These are phyloP conservation scores for Halcyon senegalensis DNA, from an alignment of 2,113 vertebrate species.

Conservation along the genomic window DNA sequence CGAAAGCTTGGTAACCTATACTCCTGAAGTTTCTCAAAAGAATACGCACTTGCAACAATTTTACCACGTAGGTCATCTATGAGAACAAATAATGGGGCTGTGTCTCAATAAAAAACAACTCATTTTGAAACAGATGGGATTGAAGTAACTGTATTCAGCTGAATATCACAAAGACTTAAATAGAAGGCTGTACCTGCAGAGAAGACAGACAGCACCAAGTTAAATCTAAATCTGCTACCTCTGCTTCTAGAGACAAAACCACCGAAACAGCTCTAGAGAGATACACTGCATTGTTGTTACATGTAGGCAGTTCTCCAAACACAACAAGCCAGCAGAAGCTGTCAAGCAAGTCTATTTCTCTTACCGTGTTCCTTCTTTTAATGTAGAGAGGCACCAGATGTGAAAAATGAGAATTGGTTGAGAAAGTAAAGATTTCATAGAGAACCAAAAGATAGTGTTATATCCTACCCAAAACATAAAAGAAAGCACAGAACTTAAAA, in stretches of 20 bases:
- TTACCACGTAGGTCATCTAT: background rate
- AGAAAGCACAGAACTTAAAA: background rate
- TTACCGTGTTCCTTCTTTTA: background rate
- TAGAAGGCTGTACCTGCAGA: background rate
- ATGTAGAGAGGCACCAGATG: background rate
- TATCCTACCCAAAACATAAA: background rate
- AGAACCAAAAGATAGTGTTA: background rate
- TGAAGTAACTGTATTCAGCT: background rate
- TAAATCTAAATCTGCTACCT: background rate
- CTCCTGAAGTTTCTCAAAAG: background rate
- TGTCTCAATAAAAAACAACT: background rate
- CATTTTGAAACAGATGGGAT: rapidly evolving
- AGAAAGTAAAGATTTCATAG: background rate
- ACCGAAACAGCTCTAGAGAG: background rate
- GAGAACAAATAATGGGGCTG: background rate
- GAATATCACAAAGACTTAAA: background rate
- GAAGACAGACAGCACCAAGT: background rate
- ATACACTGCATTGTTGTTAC: background rate
- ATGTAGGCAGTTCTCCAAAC: background rate
- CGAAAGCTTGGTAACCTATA: background rate
- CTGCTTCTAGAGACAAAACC: background rate
- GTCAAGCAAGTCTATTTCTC: background rate
- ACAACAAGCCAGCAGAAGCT: background rate
- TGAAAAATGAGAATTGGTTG: background rate
- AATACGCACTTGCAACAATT: background rate